phyloP scores from a whole-genome alignment of 2,113 vertebrate genomes.

The Anthoscopus minutus region DNA sequence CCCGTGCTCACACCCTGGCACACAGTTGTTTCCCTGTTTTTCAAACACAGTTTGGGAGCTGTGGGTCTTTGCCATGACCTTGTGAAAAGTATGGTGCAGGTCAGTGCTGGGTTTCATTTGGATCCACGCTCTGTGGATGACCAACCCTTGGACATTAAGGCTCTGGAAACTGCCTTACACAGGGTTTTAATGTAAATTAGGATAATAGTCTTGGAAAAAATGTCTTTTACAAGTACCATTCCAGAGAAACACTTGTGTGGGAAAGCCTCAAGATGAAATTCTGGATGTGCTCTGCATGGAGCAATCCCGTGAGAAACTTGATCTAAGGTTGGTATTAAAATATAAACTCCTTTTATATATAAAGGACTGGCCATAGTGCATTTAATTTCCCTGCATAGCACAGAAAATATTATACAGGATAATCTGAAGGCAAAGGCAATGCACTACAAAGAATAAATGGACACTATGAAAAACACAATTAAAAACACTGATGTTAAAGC shows the following conservation, averaged over 20 bases:
- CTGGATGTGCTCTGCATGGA: neutral
- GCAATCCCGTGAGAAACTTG: slow-evolving; percentile 36
- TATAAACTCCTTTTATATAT: slow-evolving; percentile 43
- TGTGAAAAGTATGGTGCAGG: neutral
- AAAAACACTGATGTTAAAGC: neutral
- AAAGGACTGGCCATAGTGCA: neutral
- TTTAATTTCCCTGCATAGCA: slow-evolving; percentile 32
- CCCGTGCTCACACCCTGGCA: rapidly evolving
- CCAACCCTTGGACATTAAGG: neutral
- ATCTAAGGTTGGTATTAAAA: slow-evolving; percentile 50
- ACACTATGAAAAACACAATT: neutral
- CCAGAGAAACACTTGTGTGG: neutral
- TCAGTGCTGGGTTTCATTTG: neutral
- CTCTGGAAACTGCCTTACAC: neutral
- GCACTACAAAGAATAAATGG: slow-evolving; percentile 32
- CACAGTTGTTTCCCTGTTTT: rapidly evolving
- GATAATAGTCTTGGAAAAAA: neutral
- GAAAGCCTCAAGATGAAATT: slow-evolving; percentile 30
- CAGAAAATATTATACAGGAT: neutral
- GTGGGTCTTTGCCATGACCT: rapidly evolving
- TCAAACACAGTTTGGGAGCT: neutral
- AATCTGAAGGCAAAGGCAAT: neutral
- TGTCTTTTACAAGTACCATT: neutral
- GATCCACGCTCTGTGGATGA: neutral
- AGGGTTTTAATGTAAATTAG: neutral